phyloP scores from a whole-genome alignment of 2,888 invertebrate genomes.

The Dendrolimus pini region DNA sequence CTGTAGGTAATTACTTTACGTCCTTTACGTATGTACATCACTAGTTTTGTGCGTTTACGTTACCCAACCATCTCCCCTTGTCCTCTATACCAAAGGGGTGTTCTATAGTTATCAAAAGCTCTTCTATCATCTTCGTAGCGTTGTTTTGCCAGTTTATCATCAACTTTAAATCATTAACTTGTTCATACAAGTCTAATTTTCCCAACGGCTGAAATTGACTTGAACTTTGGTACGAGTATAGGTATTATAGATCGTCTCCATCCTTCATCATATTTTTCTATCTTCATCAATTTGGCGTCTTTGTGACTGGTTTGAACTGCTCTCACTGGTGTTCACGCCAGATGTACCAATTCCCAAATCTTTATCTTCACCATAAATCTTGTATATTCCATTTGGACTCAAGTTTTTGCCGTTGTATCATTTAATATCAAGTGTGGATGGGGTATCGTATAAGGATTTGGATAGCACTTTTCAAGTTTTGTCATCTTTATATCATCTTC shows the following conservation, averaged over 20 bases:
- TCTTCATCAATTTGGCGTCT: constrained; percentile 76
- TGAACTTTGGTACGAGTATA: constrained; percentile 68
- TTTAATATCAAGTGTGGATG: constrained; percentile 82
- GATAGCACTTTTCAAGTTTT: constrained; percentile 78
- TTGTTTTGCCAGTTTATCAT: constrained; percentile 67
- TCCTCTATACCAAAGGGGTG: constrained; percentile 33
- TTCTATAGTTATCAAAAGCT: constrained; percentile 54
- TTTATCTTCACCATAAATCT: constrained; percentile 82
- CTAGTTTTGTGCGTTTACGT: constrained; percentile 50
- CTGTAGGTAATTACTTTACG: constrained; percentile 60
- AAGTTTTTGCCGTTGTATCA: constrained; percentile 74
- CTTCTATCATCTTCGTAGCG: constrained; percentile 56
- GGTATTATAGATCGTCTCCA: constrained; percentile 81
- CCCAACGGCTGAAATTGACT: constrained; percentile 79
- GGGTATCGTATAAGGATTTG: constrained; percentile 83
- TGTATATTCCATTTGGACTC: constrained; percentile 75
- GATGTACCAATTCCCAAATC: constrained; percentile 90
- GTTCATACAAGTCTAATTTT: constrained; percentile 81
- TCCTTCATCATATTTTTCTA: constrained; percentile 79
- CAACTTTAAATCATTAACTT: constrained; percentile 57
- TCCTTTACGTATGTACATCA: constrained; percentile 54
- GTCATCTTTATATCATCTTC: constrained; percentile 75
- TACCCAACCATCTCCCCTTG: constrained; percentile 51
- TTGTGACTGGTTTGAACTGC: constrained; percentile 85
- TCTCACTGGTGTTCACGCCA: constrained; percentile 89